Base-by-base conservation (phyloP, 2,797 vertebrate species). In the Enteromius unitaeniatus region DNA sequence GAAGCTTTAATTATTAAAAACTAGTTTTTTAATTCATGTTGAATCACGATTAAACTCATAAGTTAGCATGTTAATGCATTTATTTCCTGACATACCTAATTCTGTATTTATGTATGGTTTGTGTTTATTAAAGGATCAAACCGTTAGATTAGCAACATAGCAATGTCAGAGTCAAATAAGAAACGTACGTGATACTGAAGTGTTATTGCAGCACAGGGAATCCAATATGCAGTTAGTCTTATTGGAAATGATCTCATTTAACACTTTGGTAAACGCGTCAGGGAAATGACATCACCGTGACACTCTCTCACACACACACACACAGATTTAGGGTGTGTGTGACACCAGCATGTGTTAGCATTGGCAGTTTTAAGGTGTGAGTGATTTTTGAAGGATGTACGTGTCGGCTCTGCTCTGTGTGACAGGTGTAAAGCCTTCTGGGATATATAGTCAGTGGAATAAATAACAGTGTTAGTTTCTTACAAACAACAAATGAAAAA, bases 401-500 rank as follows among this genome's bases (percentile, higher is more conserved):
- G 34, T 47, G 62, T 80, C 23, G 47, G 70, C 28, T 68, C 3
- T 64, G 45, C 64, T 28, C 37, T 80, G 23, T 76, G 34, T 68
- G 84, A 76, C 78, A 67, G 78, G 47, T 76, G 78, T 37, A 74
- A 34, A 47, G 78, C 37, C 78, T 80, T 53, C 62, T 85, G 84
- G 84, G 84, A 81, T 69, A 81, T 26, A 55, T 49, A 68, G 78
- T 53, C 26, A 34, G 74, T 70, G 40, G 40, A 60, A 62, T 34
- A 37, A 28, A 62, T 23, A 21, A 51, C 11, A 67, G 45, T 51
- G 77, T 42, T 73, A 15, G 49, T 15, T 60, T 23, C 10, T 10
- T 58, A 58, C 10, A 11, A 21, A 53, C 0, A 45, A 45, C 11
- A 11, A 21, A 8, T 8, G 19, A 53, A n/a, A 58, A 77, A 77